Evolutionary conservation across 2,888 invertebrate species (phyloP), one percentile per base, ranked within the genome.

Genomic region (Stratiomys singularior): DNA sequence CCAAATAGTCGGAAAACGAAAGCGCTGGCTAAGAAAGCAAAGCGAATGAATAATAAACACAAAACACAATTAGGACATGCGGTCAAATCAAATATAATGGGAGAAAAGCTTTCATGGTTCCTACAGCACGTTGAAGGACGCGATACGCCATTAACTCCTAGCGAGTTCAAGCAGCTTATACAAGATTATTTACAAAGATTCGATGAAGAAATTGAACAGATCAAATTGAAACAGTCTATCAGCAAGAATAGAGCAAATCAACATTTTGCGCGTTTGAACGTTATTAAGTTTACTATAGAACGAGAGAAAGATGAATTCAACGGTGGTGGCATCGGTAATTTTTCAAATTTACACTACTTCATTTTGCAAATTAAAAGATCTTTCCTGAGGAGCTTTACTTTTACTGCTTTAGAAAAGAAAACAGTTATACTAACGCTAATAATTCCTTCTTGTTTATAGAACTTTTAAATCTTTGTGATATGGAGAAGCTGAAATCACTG

Each of bases 1-100:
- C 96, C 96, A 0, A 95, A 95, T 85, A 96, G 96, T 82, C 90
- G 96, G 81, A 95, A 94, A 88, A 94, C 94, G 0, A 89, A 91
- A 80, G 92, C 93, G 9, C 85, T 95, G 23, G 90, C 91, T 1
- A 93, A 92, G 84, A 92, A 94, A 86, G 88, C 91, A 7, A 91
- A 92, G 81, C 93, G 85, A 0, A 84, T 85, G 76, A 87, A 87
- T 77, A 85, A 87, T 80, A 87, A 86, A 78, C 86, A 87, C 76
- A 86, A 86, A 80, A 74, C 76, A 13, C 84, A 85, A 0, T 74
- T 92, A 52, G 90, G 90, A 0, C 91, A 92, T 81, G 90, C 91
- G 15, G 90, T 94, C 60, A 94, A 94, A 85, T 91, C 92, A 80
- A 94, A 93, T 84, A 82, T 94, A 25, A 84, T 92, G 37, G 93